Conservation (phyloP, 2,113 vertebrate genomes). For the Oceanodroma tethys region DNA sequence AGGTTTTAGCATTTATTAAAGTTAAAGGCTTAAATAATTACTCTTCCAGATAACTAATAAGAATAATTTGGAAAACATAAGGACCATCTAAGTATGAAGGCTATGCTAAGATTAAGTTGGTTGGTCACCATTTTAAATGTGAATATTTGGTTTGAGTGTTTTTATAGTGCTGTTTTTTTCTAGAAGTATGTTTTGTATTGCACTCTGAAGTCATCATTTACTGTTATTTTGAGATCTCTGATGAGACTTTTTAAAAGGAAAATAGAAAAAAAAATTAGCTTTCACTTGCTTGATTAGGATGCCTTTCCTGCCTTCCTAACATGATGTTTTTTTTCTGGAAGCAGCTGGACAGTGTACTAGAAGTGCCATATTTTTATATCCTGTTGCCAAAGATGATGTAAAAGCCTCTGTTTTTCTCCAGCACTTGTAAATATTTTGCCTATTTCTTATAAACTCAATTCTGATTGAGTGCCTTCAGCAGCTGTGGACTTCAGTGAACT, state of each 20-base stretch:
- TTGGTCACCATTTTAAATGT: not conserved
- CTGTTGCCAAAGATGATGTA: constrained; percentile 31
- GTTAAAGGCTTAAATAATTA: not conserved
- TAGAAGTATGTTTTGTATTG: not conserved
- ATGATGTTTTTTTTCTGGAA: not conserved
- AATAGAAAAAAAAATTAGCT: not conserved
- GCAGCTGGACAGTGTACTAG: not conserved
- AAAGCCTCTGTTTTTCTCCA: constrained; percentile 16
- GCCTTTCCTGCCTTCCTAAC: not conserved
- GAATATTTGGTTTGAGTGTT: not conserved
- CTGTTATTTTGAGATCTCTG: not conserved
- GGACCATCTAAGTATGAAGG: not conserved
- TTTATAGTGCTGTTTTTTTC: not conserved
- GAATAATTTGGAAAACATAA: not conserved
- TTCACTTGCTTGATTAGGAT: not conserved
- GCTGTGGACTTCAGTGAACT: not conserved
- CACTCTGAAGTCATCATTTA: not conserved
- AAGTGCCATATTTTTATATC: not conserved
- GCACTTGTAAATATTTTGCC: constrained; percentile 33
- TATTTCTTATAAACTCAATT: constrained; percentile 14
- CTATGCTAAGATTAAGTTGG: not conserved
- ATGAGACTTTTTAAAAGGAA: not conserved
- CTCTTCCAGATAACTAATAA: not conserved
- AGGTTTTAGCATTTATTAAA: not conserved
- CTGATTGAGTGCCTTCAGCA: not conserved